These are phyloP conservation scores for Dendroctonus ponderosae DNA, from an alignment of 1,140 invertebrate genomes.

Conservation along the genomic window DNA sequence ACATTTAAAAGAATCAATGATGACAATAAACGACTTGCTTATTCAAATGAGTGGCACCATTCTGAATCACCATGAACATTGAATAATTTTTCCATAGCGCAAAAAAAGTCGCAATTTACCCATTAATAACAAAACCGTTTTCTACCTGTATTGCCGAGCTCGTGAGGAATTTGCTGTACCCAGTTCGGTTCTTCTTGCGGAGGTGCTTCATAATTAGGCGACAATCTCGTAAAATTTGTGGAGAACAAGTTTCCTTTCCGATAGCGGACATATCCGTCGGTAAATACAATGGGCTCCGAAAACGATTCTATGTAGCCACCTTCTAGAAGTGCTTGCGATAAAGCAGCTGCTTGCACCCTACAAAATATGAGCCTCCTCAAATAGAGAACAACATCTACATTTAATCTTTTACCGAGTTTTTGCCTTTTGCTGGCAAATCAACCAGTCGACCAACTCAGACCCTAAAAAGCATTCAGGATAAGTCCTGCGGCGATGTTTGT, in stretches of 20 bases:
- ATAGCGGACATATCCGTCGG: constrained; percentile 63
- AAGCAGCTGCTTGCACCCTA: constrained; percentile 73
- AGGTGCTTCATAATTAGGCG: constrained; percentile 40
- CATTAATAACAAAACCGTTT: constrained; percentile 16
- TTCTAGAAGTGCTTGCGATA: constrained; percentile 80
- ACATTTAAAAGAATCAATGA: too few species aligned
- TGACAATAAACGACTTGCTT: too few species aligned
- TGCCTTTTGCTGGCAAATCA: constrained; percentile 69
- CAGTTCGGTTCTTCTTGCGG: constrained; percentile 62
- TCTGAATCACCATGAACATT: too few species aligned
- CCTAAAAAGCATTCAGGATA: constrained; percentile 69
- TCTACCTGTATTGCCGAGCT: constrained; percentile 56
- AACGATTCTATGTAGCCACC: constrained; percentile 75
- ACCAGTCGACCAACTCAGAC: constrained; percentile 74
- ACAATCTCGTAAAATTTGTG: constrained; percentile 34
- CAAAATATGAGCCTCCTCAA: constrained; percentile 29
- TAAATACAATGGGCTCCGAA: constrained; percentile 43
- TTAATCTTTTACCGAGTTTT: constrained; percentile 49
- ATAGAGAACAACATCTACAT: not conserved
- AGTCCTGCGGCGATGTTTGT: constrained; percentile 65
- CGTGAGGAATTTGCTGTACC: constrained; percentile 68
- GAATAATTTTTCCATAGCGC: too few species aligned
- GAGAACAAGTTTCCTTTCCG: constrained; percentile 50
- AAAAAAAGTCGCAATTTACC: not conserved
- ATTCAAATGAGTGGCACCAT: too few species aligned